Conservation (phyloP, 2,797 vertebrate species). For the Myotis myotis region DNA sequence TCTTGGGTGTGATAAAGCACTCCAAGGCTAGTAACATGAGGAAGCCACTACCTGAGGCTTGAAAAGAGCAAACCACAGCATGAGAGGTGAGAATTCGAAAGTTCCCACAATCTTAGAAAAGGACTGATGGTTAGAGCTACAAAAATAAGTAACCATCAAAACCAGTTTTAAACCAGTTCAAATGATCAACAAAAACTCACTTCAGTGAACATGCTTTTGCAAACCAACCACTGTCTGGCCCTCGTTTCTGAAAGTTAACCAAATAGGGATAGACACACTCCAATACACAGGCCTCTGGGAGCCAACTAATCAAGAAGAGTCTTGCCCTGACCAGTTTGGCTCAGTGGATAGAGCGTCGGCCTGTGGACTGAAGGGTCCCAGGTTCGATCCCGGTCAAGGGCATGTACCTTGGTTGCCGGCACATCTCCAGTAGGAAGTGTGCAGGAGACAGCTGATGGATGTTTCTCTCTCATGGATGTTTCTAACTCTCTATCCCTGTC, state of each 20-base stretch:
- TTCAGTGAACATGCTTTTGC: conserved; percentile 1
- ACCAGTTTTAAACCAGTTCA: conserved; percentile 7
- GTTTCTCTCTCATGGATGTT: too few species aligned
- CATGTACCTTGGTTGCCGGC: too few species aligned
- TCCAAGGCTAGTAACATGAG: background rate
- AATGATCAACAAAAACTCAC: background rate
- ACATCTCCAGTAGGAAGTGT: too few species aligned
- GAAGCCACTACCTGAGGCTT: background rate
- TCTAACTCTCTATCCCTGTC: too few species aligned
- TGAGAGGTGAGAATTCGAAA: conserved; percentile 6
- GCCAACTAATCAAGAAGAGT: background rate
- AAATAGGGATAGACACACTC: background rate
- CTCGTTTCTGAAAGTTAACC: conserved; percentile 22
- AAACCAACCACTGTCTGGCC: background rate
- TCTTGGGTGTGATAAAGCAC: background rate
- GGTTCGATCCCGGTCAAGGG: too few species aligned
- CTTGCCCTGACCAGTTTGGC: too few species aligned
- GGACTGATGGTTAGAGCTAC: background rate
- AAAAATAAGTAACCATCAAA: background rate
- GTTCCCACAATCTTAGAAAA: background rate
- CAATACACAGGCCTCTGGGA: background rate
- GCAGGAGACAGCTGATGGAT: too few species aligned
- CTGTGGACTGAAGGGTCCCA: too few species aligned
- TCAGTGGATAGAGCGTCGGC: too few species aligned
- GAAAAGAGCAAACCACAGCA: background rate